phyloP scores from a whole-genome alignment of 2,888 invertebrate genomes.

The Bombyx huttoni region DNA sequence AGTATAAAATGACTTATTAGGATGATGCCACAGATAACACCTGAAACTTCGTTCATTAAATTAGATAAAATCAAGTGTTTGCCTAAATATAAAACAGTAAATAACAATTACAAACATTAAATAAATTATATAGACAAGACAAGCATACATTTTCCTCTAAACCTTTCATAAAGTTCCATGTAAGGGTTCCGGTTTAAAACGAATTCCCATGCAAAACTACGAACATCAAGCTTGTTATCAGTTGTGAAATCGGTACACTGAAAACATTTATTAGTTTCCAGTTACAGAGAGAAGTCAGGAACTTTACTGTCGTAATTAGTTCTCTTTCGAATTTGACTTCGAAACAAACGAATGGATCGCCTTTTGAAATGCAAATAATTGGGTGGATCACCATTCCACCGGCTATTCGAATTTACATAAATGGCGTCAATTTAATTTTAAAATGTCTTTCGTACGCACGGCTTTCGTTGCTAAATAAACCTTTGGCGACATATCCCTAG shows the following conservation, averaged over 20 bases:
- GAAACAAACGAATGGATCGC: slow-evolving; percentile 7
- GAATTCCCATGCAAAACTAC: background rate
- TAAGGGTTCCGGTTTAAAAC: background rate
- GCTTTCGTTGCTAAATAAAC: background rate
- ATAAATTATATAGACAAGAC: background rate
- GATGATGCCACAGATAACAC: background rate
- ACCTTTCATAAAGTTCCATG: background rate
- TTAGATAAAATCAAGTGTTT: background rate
- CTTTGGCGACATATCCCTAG: background rate
- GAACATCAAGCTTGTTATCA: background rate
- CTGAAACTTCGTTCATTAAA: background rate
- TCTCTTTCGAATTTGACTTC: slow-evolving; percentile 28
- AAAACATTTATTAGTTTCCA: slow-evolving; percentile 11
- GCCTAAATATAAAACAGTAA: background rate
- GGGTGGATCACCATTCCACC: slow-evolving; percentile 1
- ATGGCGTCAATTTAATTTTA: slow-evolving; percentile 12
- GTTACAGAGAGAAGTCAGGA: slow-evolving; percentile 7
- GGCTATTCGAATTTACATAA: slow-evolving; percentile 14
- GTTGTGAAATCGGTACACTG: slow-evolving; percentile 1
- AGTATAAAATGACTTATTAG: no score
- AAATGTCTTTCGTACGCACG: background rate
- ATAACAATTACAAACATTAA: background rate
- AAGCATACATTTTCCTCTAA: background rate
- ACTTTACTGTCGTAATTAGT: slow-evolving; percentile 31
- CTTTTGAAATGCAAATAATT: slow-evolving; percentile 41